A percentile compares a stretch with the other conserved stretches of the same genome.
Conservation (phyloP, 2,797 vertebrate species). For the Chelon auratus region DNA sequence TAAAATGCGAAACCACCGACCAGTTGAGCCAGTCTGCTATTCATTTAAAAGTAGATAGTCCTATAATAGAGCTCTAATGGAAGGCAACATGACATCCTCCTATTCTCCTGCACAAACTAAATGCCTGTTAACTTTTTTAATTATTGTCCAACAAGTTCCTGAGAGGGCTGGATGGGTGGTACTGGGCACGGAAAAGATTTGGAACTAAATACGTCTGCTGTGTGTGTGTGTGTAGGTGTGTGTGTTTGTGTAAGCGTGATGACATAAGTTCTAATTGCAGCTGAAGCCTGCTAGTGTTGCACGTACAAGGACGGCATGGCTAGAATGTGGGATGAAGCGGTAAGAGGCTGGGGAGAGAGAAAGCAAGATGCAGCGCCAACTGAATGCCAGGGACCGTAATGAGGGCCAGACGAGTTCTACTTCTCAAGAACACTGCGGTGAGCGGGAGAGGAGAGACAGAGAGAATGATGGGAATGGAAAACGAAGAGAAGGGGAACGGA, state of each 20-base stretch:
- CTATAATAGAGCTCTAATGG: constrained; percentile 36
- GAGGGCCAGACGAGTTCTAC: constrained; percentile 69
- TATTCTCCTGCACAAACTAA: constrained; percentile 35
- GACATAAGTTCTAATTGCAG: constrained; percentile 71
- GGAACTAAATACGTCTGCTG: constrained; percentile 28
- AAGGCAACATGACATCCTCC: constrained; percentile 30
- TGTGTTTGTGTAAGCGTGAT: constrained; percentile 32
- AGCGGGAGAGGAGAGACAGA: constrained; percentile 31
- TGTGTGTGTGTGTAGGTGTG: constrained; percentile 13
- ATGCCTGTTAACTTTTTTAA: constrained; percentile 66
- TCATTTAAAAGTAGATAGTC: constrained; percentile 28
- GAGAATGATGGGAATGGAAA: constrained; percentile 46
- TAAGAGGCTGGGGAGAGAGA: constrained; percentile 56
- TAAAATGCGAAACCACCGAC: constrained; percentile 22
- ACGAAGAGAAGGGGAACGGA: constrained; percentile 37
- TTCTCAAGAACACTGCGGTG: constrained; percentile 62
- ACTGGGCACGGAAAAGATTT: constrained; percentile 27
- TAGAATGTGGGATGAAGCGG: constrained; percentile 70
- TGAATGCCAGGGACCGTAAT: constrained; percentile 72
- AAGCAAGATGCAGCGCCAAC: constrained; percentile 59
- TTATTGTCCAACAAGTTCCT: constrained; percentile 69
- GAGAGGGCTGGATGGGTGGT: constrained; percentile 44
- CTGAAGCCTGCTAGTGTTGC: constrained; percentile 62
- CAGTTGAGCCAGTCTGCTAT: constrained; percentile 11
- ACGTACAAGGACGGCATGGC: constrained; percentile 49